Conservation (phyloP, 2,888 invertebrate genomes). For the Drosophila anomelani region DNA sequence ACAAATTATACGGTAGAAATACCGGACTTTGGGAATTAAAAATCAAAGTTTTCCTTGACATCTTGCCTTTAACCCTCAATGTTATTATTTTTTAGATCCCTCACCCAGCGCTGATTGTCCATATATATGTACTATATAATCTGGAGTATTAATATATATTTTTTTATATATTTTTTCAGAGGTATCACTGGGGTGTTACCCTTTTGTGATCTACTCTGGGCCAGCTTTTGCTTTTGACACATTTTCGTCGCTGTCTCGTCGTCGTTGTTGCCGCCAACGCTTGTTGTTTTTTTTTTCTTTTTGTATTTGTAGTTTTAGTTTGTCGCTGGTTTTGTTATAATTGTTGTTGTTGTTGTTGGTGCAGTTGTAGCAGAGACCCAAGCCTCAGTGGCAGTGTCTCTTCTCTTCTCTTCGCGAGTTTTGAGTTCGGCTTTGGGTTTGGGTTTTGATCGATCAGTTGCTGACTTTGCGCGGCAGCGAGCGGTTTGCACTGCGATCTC, state of each 20-base stretch:
- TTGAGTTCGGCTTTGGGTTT: slow-evolving; percentile 18
- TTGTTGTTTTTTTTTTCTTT: slow-evolving; percentile 1
- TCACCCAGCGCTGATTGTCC: not conserved
- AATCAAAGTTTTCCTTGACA: no score
- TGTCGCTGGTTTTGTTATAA: slow-evolving; percentile 1
- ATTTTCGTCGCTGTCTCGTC: slow-evolving; percentile 50
- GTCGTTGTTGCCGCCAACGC: slow-evolving; percentile 32
- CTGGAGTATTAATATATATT: not conserved
- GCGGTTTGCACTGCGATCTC: slow-evolving; percentile 57
- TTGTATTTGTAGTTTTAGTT: slow-evolving; percentile 8
- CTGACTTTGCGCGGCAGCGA: slow-evolving; percentile 69
- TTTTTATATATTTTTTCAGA: not conserved
- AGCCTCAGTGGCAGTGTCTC: slow-evolving; percentile 21
- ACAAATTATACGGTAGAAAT: no score
- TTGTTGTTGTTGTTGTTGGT: slow-evolving; percentile 5
- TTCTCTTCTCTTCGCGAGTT: slow-evolving; percentile 22
- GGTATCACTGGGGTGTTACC: slow-evolving; percentile 19
- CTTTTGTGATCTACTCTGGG: slow-evolving; percentile 21
- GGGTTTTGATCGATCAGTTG: slow-evolving; percentile 72
- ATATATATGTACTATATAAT: not conserved
- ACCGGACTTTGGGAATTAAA: no score
- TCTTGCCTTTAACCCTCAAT: no score
- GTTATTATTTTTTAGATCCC: not conserved
- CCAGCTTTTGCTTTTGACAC: slow-evolving; percentile 76
- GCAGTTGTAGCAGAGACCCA: slow-evolving; percentile 11